These are phyloP conservation scores for Axea sp. DNA, from an alignment of 2,888 invertebrate genomes.

Conservation along the genomic window DNA sequence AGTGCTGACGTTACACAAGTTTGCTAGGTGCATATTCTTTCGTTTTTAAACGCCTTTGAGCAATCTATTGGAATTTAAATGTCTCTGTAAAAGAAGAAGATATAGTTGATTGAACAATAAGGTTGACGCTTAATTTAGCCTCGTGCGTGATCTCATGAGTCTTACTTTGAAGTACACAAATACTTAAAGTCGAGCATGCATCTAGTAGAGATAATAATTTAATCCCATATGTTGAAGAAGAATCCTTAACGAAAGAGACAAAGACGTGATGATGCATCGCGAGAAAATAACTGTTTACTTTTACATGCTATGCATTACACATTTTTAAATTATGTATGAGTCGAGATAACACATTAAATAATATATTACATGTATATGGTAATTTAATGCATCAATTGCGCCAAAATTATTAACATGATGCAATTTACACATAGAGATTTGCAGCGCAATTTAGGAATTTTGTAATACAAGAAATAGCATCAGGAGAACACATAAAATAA, in stretches of 20 bases:
- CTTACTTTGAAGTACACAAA: too few relatives aligned
- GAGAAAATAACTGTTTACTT: not conserved
- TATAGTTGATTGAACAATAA: constrained; percentile 38
- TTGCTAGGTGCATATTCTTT: constrained; percentile 27
- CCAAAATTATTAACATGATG: too few relatives aligned
- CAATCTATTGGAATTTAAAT: constrained; percentile 16
- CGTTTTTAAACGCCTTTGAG: constrained; percentile 14
- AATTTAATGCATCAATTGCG: too few relatives aligned
- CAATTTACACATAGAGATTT: too few relatives aligned
- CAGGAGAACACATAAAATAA: too few relatives aligned
- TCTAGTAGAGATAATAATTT: constrained; percentile 2
- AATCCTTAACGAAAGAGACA: constrained; percentile 15
- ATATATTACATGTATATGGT: not conserved
- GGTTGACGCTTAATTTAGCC: constrained; percentile 26
- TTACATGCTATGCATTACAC: not conserved
- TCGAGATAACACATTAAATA: constrained; percentile 16
- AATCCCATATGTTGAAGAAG: constrained; percentile 22
- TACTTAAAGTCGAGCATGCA: constrained; percentile 1
- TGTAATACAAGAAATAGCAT: too few relatives aligned
- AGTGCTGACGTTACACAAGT: constrained; percentile 26
- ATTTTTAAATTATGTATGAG: too few relatives aligned
- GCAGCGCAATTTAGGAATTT: too few relatives aligned
- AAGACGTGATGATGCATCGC: not conserved
- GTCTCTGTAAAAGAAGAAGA: constrained; percentile 21
- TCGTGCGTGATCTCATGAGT: too few relatives aligned